phyloP scores from a whole-genome alignment of 1,140 invertebrate genomes.

The Megalopta genalis region DNA sequence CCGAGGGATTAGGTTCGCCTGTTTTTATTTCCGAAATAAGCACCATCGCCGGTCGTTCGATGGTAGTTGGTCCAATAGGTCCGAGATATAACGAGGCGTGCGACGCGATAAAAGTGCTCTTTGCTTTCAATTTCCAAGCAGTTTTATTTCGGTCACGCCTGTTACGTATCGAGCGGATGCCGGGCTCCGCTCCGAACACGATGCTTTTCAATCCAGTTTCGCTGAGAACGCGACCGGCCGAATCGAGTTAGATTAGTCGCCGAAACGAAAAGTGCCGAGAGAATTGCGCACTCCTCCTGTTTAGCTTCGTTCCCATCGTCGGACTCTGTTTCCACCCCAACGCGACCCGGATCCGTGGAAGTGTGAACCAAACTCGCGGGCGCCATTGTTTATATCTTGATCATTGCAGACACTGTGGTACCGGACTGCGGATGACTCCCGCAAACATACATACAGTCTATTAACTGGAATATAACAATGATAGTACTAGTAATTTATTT shows the following conservation, averaged over 20 bases:
- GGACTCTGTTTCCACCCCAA: too few species aligned
- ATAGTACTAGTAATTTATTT: too few species aligned
- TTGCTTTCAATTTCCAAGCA: slow-evolving; percentile 12
- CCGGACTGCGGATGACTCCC: too few species aligned
- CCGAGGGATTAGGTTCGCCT: background rate
- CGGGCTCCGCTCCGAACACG: background rate
- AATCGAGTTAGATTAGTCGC: slow-evolving; percentile 7
- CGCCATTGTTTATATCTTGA: too few species aligned
- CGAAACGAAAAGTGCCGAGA: background rate
- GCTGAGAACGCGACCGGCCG: background rate
- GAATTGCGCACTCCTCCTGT: too few species aligned
- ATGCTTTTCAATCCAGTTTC: slow-evolving; percentile 5
- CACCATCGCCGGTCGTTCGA: background rate
- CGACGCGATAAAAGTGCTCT: background rate
- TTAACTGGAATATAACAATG: too few species aligned
- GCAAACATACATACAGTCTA: too few species aligned
- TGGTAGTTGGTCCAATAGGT: slow-evolving; percentile 9
- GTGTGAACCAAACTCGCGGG: too few species aligned
- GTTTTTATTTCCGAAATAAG: background rate
- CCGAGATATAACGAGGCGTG: slow-evolving; percentile 9
- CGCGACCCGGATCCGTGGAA: too few species aligned
- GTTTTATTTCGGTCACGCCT: slow-evolving; percentile 11
- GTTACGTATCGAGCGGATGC: too few species aligned
- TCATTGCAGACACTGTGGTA: too few species aligned
- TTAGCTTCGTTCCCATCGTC: too few species aligned